These are phyloP conservation scores for Gallinago nigripennis DNA, from an alignment of 2,797 vertebrate genomes.

Conservation along the genomic window DNA sequence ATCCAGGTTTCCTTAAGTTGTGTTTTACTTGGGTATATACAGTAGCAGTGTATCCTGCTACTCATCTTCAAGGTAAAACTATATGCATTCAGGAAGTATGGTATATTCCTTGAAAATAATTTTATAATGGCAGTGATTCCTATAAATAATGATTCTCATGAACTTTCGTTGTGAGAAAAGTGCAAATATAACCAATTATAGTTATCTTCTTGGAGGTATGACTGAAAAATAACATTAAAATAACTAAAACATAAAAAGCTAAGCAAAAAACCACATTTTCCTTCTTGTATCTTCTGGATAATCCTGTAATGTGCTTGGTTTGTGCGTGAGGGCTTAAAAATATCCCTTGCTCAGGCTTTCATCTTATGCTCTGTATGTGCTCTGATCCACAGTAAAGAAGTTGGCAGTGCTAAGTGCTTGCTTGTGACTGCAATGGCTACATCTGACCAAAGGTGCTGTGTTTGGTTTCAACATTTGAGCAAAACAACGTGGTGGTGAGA, in stretches of 20 bases:
- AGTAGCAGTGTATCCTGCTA: not conserved
- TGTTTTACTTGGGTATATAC: not conserved
- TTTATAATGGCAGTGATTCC: not conserved
- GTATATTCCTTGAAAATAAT: not conserved
- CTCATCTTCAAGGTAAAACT: not conserved
- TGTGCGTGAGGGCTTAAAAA: not conserved
- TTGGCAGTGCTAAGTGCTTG: not conserved
- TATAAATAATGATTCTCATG: not conserved
- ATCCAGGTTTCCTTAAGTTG: not conserved
- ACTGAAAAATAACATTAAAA: not conserved
- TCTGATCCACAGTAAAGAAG: not conserved
- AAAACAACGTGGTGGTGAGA: not conserved
- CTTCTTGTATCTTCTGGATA: constrained; percentile 8
- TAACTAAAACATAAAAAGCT: not conserved
- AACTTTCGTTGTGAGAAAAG: not conserved
- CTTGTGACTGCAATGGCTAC: not conserved
- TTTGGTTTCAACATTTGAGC: not conserved
- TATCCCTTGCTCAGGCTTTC: not conserved
- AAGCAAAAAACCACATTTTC: constrained; percentile 31
- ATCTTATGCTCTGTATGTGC: not conserved
- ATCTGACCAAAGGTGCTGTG: not conserved
- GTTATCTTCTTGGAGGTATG: constrained; percentile 11
- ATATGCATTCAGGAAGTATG: not conserved
- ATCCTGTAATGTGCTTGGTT: constrained; percentile 20
- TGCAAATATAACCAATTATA: not conserved